phyloP scores from a whole-genome alignment of 1,140 invertebrate genomes.

The Pogonomyrmex barbatus region DNA sequence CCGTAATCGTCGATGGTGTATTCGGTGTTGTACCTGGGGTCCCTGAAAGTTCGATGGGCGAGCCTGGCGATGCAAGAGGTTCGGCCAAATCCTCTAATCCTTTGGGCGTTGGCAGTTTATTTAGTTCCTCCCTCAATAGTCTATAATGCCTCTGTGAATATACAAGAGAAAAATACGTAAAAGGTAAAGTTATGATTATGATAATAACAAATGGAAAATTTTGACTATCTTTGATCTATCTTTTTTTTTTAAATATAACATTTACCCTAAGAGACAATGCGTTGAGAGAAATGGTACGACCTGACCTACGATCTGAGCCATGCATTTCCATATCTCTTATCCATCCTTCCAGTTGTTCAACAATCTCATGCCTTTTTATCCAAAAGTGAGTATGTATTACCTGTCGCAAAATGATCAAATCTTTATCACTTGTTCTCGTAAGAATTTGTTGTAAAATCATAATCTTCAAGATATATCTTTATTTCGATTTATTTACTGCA shows the following conservation, averaged over 20 bases:
- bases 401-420: conserved; percentile 82
- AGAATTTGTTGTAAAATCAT: neutral
- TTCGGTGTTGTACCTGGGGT: conserved; percentile 81
- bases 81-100: conserved; percentile 90
- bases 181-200: neutral
- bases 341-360: conserved; percentile 95
- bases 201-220: neutral
- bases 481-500: neutral
- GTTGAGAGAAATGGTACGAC: conserved; percentile 91
- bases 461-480: neutral
- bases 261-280: conserved; percentile 91
- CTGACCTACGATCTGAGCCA: conserved; percentile 90
- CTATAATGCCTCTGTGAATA: conserved; percentile 90
- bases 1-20: conserved; percentile 76
- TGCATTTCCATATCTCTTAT: conserved; percentile 94
- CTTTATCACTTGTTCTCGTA: neutral
- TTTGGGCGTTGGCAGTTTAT: conserved; percentile 91
- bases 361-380: conserved; percentile 96
- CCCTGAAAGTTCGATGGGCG: conserved; percentile 79
- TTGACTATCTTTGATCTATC: neutral
- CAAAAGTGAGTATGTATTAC: conserved; percentile 98
- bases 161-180: neutral
- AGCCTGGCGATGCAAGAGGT: conserved; percentile 86
- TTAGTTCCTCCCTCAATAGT: conserved; percentile 92
- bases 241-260: neutral